Conservation (phyloP, 2,113 vertebrate genomes). For the Holacanthus passer region DNA sequence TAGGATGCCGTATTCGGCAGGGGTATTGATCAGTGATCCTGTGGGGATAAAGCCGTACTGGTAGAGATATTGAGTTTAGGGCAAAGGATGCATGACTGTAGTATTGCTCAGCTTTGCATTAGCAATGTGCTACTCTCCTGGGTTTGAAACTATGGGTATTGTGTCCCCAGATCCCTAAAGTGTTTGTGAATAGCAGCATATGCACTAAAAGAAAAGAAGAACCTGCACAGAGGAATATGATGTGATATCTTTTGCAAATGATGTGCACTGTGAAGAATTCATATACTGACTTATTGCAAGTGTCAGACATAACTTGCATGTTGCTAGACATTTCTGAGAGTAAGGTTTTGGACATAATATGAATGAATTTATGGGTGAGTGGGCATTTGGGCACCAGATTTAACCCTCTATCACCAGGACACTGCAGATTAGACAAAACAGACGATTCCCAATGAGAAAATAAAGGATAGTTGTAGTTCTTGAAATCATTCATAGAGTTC, state of each 20-base stretch:
- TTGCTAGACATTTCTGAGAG: not conserved
- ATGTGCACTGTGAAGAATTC: not conserved
- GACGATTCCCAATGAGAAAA: not conserved
- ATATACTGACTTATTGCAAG: not conserved
- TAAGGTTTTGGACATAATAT: not conserved
- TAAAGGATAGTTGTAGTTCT: not conserved
- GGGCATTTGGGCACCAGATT: not conserved
- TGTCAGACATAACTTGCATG: not conserved
- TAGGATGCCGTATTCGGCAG: constrained; percentile 23
- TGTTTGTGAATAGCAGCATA: constrained; percentile 8
- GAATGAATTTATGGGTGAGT: not conserved
- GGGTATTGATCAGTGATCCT: constrained; percentile 52
- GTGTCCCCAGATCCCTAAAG: constrained; percentile 18
- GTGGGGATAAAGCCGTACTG: constrained; percentile 34
- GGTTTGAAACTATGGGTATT: constrained; percentile 20
- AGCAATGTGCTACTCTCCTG: constrained; percentile 12
- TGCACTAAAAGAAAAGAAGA: constrained; percentile 10
- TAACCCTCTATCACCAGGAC: not conserved
- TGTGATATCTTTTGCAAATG: not conserved
- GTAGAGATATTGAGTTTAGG: constrained; percentile 41
- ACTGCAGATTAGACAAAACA: not conserved
- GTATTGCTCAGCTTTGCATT: constrained; percentile 20
- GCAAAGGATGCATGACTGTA: constrained; percentile 21
- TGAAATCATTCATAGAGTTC: not conserved
- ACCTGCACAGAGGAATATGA: not conserved